Evolutionary conservation across 2,113 vertebrate species (phyloP).

Genomic region (Passer montanus): DNA sequence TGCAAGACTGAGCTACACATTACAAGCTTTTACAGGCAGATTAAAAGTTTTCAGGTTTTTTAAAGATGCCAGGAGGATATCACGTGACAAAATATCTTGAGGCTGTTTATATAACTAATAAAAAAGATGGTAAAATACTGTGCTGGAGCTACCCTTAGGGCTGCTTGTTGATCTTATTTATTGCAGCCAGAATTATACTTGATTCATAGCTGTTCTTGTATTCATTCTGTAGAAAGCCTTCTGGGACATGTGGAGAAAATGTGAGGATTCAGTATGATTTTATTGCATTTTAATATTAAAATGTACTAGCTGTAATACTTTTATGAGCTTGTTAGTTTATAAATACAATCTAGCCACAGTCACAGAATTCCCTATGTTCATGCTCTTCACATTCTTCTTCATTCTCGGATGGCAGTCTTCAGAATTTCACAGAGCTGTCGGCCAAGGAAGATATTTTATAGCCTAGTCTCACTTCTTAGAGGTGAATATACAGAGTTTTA

Average conservation of each 20-base stretch:
- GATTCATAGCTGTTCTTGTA: constrained; percentile 39
- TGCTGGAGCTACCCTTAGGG: constrained; percentile 21
- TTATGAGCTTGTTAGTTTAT: constrained; percentile 29
- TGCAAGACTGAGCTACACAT: background rate
- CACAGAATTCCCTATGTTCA: background rate
- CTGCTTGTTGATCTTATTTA: constrained; percentile 49
- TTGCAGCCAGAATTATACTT: constrained; percentile 38
- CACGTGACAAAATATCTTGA: constrained; percentile 56
- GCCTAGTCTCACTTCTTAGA: background rate
- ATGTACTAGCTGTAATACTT: constrained; percentile 31
- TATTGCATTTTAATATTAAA: constrained; percentile 63
- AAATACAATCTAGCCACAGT: background rate
- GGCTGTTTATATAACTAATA: constrained; percentile 61
- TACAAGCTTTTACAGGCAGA: constrained; percentile 47
- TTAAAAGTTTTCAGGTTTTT: constrained; percentile 33
- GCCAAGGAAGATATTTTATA: background rate
- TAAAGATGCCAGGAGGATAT: constrained; percentile 35
- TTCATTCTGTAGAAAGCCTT: constrained; percentile 21
- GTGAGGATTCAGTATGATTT: constrained; percentile 30
- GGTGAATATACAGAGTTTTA: background rate
- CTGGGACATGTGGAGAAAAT: background rate
- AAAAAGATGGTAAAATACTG: constrained; percentile 40
- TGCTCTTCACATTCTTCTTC: background rate
- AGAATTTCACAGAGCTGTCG: background rate
- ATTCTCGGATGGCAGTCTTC: background rate